A percentile compares a stretch with the other conserved stretches of the same genome.
These are phyloP conservation scores for Pteronura brasiliensis DNA, from an alignment of 2,113 vertebrate species.

Conservation along the genomic window DNA sequence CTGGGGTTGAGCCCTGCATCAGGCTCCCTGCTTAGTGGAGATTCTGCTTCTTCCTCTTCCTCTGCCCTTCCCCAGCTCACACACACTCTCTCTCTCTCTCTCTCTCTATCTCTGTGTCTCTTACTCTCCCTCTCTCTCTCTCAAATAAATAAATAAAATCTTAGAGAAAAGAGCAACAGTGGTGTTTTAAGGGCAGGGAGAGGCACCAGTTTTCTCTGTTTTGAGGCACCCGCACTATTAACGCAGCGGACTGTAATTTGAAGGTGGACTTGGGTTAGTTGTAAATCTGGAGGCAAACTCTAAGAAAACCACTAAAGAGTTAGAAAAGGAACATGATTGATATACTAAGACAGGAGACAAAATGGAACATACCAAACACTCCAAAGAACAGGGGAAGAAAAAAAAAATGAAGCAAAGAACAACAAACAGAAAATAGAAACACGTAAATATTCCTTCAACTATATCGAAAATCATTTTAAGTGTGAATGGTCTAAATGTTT, in stretches of 20 bases:
- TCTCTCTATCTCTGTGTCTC: background rate
- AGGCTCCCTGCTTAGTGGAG: background rate
- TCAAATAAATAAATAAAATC: background rate
- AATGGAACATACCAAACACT: background rate
- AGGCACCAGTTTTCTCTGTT: fast-evolving
- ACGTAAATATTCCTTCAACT: background rate
- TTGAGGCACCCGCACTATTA: fast-evolving
- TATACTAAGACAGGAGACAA: background rate
- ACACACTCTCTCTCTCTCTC: background rate
- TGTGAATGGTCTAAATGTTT: background rate
- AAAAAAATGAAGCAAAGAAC: background rate
- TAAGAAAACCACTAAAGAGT: too few relatives aligned
- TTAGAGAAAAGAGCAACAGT: background rate
- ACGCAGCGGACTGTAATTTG: fast-evolving
- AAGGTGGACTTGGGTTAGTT: fast-evolving
- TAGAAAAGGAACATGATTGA: fast-evolving
- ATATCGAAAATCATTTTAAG: background rate
- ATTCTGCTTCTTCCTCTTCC: background rate
- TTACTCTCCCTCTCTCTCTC: background rate
- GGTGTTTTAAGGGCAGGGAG: fast-evolving
- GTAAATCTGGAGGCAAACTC: background rate
- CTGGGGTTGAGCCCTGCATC: too few relatives aligned
- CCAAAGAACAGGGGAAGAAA: background rate
- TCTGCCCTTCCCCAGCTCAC: background rate
- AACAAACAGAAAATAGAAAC: background rate